Base-by-base conservation (phyloP, 92 coral and sea anemone species). In the Paramuricea clavata region DNA sequence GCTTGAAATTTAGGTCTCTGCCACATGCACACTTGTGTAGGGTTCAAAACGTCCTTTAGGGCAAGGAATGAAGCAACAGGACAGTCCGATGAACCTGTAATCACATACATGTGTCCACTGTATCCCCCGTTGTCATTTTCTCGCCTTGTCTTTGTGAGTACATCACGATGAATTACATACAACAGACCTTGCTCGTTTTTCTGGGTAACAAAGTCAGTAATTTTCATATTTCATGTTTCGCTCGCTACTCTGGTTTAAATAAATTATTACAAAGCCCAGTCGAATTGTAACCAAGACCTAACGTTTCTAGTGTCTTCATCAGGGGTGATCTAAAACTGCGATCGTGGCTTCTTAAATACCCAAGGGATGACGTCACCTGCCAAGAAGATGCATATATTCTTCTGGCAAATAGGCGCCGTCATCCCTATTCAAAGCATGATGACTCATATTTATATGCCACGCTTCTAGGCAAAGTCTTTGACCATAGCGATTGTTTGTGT, bases 21-120 rank as follows among this genome's bases (percentile, higher is more conserved):
- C 62, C 62, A 54, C 62, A 54, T 54, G 22, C 62, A 54, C 7
- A 10, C 62, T 54, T 54, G 62, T 54, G 62, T 23, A 54, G 62
- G 62, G 62, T 54, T 54, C 17, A 54, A 23, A 0, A 54, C 62
- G 22, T 23, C 62, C 19, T 54, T 54, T 1, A 6, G 17, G 6
- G 22, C 62, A 2, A 54, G 62, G 22, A 54, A 54, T 6, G 62
- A 54, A 54, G 62, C 3, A 54, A 54, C 62, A 2, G 62, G 62
- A 54, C 62, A 54, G 1, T 54, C 17, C 17, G 62, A 6, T 19
- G 62, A 54, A 21, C 62, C 62, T 6, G 62, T 23, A 54, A 54
- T 54, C 17, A 10, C 62, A 54, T 54, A 54, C 62, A 54, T 54
- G 27, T 54, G 62, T 6, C 62, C 62, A 54, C 22, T 13, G 22